Evolutionary conservation across 1,140 invertebrate species (phyloP), one percentile per base, ranked within the genome.

Genomic region (Goniozus legneri): DNA sequence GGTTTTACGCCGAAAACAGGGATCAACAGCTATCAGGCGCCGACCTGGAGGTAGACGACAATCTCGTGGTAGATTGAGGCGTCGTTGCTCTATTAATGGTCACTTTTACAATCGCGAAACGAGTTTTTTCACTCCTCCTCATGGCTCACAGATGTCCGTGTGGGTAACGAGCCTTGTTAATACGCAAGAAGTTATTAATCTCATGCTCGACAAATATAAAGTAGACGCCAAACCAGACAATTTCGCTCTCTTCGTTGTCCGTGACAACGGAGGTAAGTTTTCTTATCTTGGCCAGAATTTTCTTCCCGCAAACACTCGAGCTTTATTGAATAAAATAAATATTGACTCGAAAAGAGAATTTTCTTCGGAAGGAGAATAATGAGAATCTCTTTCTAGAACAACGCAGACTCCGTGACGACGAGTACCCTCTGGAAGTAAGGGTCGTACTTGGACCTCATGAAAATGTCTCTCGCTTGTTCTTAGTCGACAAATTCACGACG

Each of bases 101-200:
- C 89, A 93, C 68, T 91, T 87, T 69, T 93, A 92, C 63, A 88
- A 92, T 69, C 80, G 88, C 41, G 89, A 92, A 77, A 92, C 90
- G 0, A 89, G 87, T 63, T 88, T 91, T 48, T 93, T 92, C 59
- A 92, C 88, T 3, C 89, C 89, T 1, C 88, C 89, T 0, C 81
- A 88, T 61, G 89, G 89, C 13, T 91, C 87, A 55, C 84, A 89
- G 55, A 91, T 90, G 78, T 89, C 85, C 52, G 89, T 93, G 1
- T 92, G 86, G 83, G 86, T 91, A 0, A 86, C 88, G 6, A 91
- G 87, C 45, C 73, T 89, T 44, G 86, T 91, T 22, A 88, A 83
- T 50, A 87, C 87, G 15, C 80, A 83, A 47, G 87, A 92, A 67
- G 89, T 92, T 12, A 89, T 93, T 32, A 90, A 89, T 73, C 79